Conservation (phyloP, 2,113 vertebrate species). For the Dipodomys ordii region DNA sequence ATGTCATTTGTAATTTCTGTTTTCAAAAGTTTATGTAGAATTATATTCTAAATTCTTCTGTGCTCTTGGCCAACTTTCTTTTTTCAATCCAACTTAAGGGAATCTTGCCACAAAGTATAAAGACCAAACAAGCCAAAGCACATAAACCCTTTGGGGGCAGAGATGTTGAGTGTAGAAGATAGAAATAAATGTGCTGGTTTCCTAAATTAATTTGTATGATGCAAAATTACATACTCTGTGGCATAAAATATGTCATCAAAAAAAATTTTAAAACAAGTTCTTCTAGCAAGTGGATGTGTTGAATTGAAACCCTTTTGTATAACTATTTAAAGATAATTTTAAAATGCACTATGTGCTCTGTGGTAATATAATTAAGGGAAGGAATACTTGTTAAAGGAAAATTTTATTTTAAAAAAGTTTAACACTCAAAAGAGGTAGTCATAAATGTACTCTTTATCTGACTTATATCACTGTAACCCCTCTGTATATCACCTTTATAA, state of each 20-base stretch:
- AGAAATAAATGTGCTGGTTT: not conserved
- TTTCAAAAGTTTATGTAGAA: not conserved
- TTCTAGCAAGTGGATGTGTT: no score
- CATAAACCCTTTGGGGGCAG: not conserved
- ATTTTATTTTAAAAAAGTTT: not conserved
- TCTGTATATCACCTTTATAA: no score
- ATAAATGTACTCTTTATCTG: no score
- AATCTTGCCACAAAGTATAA: constrained; percentile 21
- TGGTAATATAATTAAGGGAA: no score
- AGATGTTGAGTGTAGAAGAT: constrained; percentile 28
- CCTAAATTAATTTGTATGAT: constrained; percentile 32
- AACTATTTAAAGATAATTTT: no score
- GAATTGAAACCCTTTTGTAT: no score
- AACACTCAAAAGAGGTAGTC: not conserved
- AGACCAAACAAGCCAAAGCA: not conserved
- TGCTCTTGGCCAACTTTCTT: not conserved
- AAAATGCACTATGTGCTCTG: no score
- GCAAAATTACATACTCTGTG: not conserved
- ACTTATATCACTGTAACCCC: no score
- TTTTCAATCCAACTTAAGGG: constrained; percentile 23
- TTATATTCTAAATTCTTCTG: no score
- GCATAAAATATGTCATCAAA: constrained; percentile 40
- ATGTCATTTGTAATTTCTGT: not conserved
- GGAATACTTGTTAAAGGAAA: no score
- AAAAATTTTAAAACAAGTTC: not conserved